phyloP scores from a whole-genome alignment of 2,797 vertebrate genomes.

The Falco berigora region DNA sequence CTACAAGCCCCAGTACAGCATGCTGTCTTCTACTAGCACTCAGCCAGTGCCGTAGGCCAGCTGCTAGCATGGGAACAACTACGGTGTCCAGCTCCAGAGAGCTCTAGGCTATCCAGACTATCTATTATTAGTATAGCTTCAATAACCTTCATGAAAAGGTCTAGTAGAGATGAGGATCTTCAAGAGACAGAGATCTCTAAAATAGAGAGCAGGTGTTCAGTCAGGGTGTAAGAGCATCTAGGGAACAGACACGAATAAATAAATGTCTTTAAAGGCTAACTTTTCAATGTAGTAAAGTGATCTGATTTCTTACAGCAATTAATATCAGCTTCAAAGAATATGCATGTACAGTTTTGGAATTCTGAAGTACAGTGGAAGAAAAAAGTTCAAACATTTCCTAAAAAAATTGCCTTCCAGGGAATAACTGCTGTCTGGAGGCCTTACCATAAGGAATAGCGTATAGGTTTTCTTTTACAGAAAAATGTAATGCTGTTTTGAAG shows the following conservation, averaged over 20 bases:
- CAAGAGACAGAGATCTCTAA: background rate
- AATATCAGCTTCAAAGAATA: background rate
- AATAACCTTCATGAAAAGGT: background rate
- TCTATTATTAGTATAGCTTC: background rate
- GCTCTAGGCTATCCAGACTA: background rate
- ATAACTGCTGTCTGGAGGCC: background rate
- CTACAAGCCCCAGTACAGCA: background rate
- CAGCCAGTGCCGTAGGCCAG: background rate
- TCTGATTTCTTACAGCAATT: background rate
- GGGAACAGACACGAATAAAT: background rate
- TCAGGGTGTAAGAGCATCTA: background rate
- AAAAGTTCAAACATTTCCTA: background rate
- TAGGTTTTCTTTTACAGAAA: background rate
- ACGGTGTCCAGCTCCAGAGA: background rate
- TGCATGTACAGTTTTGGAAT: background rate
- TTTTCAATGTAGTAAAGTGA: background rate
- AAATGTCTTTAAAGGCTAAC: background rate
- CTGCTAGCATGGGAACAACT: background rate
- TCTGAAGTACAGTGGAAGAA: background rate
- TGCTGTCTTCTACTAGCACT: background rate
- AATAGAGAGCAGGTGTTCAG: background rate
- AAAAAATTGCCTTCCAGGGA: background rate
- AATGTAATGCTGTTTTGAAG: background rate
- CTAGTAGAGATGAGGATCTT: background rate
- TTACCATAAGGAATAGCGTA: background rate